Evolutionary conservation across 2,888 invertebrate genomes (phyloP), one percentile per base, ranked within the genome.

Genomic region (Argyra leucocephala): DNA sequence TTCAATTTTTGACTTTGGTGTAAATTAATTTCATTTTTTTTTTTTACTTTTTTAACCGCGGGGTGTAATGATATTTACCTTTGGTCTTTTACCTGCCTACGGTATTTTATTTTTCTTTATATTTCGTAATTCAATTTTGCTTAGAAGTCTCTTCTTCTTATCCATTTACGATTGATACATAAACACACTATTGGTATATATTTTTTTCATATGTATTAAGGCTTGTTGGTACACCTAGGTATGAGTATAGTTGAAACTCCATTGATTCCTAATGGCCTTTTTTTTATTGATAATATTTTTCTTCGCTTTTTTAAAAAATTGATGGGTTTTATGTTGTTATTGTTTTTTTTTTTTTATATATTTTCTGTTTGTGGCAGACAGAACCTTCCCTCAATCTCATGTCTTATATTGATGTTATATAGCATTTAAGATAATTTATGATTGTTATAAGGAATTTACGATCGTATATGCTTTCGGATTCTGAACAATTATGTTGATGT

Each of bases 301-400:
- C 18, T 15, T 37, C 18, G 48, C 2, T 48, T 48, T 18, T 48
- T 12, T n/a, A 48, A 15, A 48, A 48, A 48, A 48, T 18, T 37
- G 2, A 48, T 48, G 48, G 18, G 7, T 31, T 31, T 31, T 48
- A 2, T 48, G 9, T 15, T 37, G 37, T 15, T 9, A 3, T 48
- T 12, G 6, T 31, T 31, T 31, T 31, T 31, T 31, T 31, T 31
- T 31, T 31, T 7, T 10, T 7, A 7, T 31, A 7, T 5, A 31
- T 31, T 31, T 31, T 31, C 5, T 31, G 5, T n/a, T 15, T 48
- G 15, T 48, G 48, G 48, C 18, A 48, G 48, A 48, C 48, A 48
- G 48, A 18, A 48, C 48, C 48, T 48, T 48, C 48, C 48, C 48
- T 48, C 48, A 48, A 48, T 48, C 48, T 48, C 48, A 48, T 48